Evolutionary conservation across 2,888 invertebrate species (phyloP).

Genomic region (Elegia similella): DNA sequence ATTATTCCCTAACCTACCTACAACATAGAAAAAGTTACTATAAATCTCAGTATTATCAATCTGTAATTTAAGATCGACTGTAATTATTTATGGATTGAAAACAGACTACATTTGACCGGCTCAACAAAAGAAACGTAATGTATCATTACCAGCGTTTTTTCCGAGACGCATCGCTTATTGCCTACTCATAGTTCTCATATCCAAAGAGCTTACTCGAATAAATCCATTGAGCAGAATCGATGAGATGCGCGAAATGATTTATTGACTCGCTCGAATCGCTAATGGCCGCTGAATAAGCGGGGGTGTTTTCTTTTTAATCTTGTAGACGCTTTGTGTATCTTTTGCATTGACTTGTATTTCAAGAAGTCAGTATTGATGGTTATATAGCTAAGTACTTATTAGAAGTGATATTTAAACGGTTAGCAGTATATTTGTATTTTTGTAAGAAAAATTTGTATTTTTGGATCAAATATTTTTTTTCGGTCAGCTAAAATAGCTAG

Average conservation of each 20-base stretch:
- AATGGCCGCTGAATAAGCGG: constrained; percentile 49
- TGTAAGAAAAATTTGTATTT: too few relatives aligned
- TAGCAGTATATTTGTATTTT: too few relatives aligned
- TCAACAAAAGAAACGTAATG: not conserved
- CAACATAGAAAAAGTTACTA: too few relatives aligned
- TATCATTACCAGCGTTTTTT: constrained; percentile 9
- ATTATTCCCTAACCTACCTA: too few relatives aligned
- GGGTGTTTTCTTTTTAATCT: constrained; percentile 19
- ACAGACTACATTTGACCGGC: not conserved
- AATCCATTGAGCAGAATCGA: constrained; percentile 70
- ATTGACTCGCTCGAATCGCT: constrained; percentile 59
- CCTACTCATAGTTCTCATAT: constrained; percentile 35
- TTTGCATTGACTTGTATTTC: too few relatives aligned
- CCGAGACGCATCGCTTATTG: constrained; percentile 32
- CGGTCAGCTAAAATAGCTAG: too few relatives aligned
- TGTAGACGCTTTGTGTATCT: constrained; percentile 15
- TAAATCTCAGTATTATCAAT: too few relatives aligned
- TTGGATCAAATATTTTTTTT: too few relatives aligned
- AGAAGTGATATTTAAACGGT: too few relatives aligned
- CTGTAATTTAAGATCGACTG: too few relatives aligned
- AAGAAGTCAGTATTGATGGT: too few relatives aligned
- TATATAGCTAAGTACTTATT: too few relatives aligned
- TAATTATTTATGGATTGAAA: not conserved
- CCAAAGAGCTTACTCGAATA: constrained; percentile 18
- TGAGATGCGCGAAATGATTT: constrained; percentile 73